These are phyloP conservation scores for Thaumatotibia leucotreta DNA, from an alignment of 1,140 invertebrate species.

Conservation along the genomic window DNA sequence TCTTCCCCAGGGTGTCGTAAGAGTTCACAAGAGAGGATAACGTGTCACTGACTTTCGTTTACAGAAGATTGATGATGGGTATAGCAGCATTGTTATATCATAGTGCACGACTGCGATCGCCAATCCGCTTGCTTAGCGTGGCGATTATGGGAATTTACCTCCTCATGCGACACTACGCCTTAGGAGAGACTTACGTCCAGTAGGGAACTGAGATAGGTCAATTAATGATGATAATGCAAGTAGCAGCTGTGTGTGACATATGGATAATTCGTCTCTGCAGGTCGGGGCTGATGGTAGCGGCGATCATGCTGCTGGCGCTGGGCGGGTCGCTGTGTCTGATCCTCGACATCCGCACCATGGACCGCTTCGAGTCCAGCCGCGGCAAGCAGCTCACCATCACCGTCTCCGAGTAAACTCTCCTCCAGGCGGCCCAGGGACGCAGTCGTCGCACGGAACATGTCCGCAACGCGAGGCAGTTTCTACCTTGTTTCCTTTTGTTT, in stretches of 20 bases:
- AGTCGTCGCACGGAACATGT: not conserved
- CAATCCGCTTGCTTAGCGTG: too few relatives aligned
- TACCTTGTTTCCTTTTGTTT: too few relatives aligned
- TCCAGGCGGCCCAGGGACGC: not conserved
- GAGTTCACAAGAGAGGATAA: not conserved
- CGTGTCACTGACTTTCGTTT: not conserved
- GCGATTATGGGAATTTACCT: too few relatives aligned
- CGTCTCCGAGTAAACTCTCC: constrained; percentile 79
- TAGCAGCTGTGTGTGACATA: not conserved
- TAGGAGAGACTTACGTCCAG: too few relatives aligned
- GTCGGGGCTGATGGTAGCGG: constrained; percentile 89
- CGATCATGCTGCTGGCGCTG: constrained; percentile 87
- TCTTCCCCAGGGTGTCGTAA: too few relatives aligned
- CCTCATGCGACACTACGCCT: too few relatives aligned
- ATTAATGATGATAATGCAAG: too few relatives aligned
- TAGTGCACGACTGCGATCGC: too few relatives aligned
- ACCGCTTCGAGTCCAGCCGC: constrained; percentile 98
- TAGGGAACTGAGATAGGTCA: too few relatives aligned
- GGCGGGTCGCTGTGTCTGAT: constrained; percentile 92
- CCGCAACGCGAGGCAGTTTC: too few relatives aligned
- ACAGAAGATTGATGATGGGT: too few relatives aligned
- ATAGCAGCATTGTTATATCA: too few relatives aligned
- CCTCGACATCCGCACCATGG: constrained; percentile 97
- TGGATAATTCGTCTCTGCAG: constrained; percentile 32
- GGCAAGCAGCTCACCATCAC: constrained; percentile 93